These are phyloP conservation scores for Aplysia californica DNA, from an alignment of 1,140 invertebrate species.

Conservation along the genomic window DNA sequence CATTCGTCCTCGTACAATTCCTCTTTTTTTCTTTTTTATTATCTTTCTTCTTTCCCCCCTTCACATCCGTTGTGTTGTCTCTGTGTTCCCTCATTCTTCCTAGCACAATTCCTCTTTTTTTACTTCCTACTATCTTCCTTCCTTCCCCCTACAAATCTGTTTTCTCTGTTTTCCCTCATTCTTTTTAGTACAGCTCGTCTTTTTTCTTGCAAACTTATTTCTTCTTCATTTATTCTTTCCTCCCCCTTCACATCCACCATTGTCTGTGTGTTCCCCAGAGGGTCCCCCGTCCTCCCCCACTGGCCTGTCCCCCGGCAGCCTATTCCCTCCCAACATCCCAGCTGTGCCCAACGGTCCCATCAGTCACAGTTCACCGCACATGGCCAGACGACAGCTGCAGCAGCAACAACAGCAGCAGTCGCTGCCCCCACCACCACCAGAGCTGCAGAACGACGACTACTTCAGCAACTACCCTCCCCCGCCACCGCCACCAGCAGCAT, in stretches of 20 bases:
- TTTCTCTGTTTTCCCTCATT: background rate
- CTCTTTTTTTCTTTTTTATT: too few species aligned
- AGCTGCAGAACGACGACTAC: constrained; percentile 28
- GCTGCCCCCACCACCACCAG: constrained; percentile 11
- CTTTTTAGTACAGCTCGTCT: background rate
- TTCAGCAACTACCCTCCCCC: constrained; percentile 25
- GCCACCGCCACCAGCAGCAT: background rate
- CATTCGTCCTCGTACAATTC: too few species aligned
- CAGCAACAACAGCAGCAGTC: constrained; percentile 8
- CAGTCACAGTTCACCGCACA: constrained; percentile 63
- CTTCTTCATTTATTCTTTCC: too few species aligned
- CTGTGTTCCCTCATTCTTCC: too few species aligned
- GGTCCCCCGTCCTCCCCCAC: constrained; percentile 32
- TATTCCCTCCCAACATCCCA: constrained; percentile 23
- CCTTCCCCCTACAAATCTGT: background rate
- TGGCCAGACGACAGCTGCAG: constrained; percentile 51
- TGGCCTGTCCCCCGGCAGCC: constrained; percentile 34
- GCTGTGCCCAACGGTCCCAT: constrained; percentile 60
- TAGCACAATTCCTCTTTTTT: too few species aligned
- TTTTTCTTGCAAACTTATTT: background rate
- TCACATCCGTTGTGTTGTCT: too few species aligned
- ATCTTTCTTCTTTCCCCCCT: too few species aligned
- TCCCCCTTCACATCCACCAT: too few species aligned
- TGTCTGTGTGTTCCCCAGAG: constrained; percentile 40
- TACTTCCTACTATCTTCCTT: too few species aligned